These are phyloP conservation scores for Tenualosa ilisha DNA, from an alignment of 2,797 vertebrate species.

Conservation along the genomic window DNA sequence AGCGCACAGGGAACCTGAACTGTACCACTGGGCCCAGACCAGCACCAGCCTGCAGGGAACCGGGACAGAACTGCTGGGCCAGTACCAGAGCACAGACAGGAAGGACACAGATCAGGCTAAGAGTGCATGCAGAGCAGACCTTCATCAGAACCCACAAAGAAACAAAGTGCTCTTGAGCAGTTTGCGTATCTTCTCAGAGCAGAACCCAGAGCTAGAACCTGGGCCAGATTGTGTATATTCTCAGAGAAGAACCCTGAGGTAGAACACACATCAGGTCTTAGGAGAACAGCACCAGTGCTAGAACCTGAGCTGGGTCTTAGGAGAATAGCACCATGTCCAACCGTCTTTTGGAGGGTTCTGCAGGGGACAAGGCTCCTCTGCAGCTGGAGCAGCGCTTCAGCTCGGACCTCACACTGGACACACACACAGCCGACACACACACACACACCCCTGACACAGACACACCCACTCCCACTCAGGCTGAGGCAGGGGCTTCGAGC, in stretches of 20 bases:
- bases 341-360: slow-evolving; percentile 57
- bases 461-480: slow-evolving; percentile 32
- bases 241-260: too few relatives aligned
- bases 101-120: neutral
- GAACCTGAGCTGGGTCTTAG: neutral
- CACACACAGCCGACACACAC: slow-evolving; percentile 22
- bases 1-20: too few relatives aligned
- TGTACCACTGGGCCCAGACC: neutral
- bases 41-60: too few relatives aligned
- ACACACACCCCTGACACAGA: slow-evolving; percentile 13
- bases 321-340: slow-evolving; percentile 72
- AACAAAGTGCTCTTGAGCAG: neutral
- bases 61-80: too few relatives aligned
- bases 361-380: slow-evolving; percentile 66
- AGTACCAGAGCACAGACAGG: neutral
- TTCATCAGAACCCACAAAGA: neutral
- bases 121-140: neutral
- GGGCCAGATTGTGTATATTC: too few relatives aligned
- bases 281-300: neutral
- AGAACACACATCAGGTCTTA: too few relatives aligned
- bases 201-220: too few relatives aligned
- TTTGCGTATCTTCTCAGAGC: neutral
- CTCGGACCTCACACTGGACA: slow-evolving; percentile 66
- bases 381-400: slow-evolving; percentile 72
- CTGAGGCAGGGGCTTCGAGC: slow-evolving; percentile 18